A percentile compares a stretch with the other conserved stretches of the same genome.
Evolutionary conservation across 1,140 invertebrate species (phyloP).

Genomic region (Dendroctonus ponderosae): DNA sequence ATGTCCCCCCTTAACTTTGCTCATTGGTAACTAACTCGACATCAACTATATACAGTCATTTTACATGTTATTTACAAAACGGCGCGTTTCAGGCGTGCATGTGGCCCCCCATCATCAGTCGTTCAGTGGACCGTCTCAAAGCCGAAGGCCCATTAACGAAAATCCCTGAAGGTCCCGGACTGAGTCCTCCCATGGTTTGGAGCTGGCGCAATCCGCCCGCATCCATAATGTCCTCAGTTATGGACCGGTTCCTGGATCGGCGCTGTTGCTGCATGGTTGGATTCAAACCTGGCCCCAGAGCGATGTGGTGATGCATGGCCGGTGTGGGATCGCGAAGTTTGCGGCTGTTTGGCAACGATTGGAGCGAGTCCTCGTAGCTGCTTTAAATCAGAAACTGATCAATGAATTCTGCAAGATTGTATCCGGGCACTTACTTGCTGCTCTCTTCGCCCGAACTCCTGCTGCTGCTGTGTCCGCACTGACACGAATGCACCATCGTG

Average conservation of each 20-base stretch:
- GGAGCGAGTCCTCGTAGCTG: slow-evolving; percentile 42
- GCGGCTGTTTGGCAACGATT: slow-evolving; percentile 36
- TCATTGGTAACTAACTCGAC: not conserved
- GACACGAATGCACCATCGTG: slow-evolving; percentile 52
- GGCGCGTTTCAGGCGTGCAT: not conserved
- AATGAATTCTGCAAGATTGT: not conserved
- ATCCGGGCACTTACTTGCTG: slow-evolving; percentile 59
- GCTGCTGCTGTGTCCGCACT: slow-evolving; percentile 65
- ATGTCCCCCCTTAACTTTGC: not conserved
- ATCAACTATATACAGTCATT: not conserved
- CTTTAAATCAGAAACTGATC: not conserved
- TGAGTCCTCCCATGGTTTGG: slow-evolving; percentile 26
- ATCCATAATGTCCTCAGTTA: slow-evolving; percentile 38
- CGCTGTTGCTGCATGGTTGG: slow-evolving; percentile 20
- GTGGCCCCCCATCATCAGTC: slow-evolving; percentile 34
- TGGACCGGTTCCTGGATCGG: slow-evolving; percentile 39
- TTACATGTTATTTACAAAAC: not conserved
- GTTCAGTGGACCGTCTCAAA: slow-evolving; percentile 36
- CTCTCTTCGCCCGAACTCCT: slow-evolving; percentile 64
- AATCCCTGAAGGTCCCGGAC: slow-evolving; percentile 31
- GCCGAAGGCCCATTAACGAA: slow-evolving; percentile 37
- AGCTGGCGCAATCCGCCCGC: slow-evolving; percentile 33
- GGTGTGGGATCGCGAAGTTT: slow-evolving; percentile 25
- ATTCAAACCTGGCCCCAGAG: slow-evolving; percentile 19
- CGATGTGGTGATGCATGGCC: slow-evolving; percentile 30